Evolutionary conservation across 2,113 vertebrate species (phyloP), one percentile per base, ranked within the genome.

Genomic region (Hucho hucho): DNA sequence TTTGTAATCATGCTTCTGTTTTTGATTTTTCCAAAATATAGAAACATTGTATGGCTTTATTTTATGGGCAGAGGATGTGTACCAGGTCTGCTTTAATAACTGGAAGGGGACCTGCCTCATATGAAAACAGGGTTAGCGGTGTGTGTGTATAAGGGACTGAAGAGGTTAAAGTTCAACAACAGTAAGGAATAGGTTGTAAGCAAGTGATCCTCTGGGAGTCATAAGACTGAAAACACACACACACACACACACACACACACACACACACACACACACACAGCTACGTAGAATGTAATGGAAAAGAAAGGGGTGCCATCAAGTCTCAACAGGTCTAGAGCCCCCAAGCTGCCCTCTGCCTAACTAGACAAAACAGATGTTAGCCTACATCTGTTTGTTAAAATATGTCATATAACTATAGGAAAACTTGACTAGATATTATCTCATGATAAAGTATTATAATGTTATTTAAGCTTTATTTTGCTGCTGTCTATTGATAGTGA

Each of bases 401-500:
- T 80, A 77, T 86, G 91, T 64, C 64, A 56, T 92, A 72, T 84
- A 20, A 84, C 92, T 92, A 92, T 72, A 92, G 93, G 87, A 86
- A 88, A 88, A 94, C 92, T 94, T 94, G 93, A 95, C 94, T 95
- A 93, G 94, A 95, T 94, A 94, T 93, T 64, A 72, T 75, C 61
- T 78, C 76, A 70, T 53, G 61, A 77, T 63, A 63, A 83, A 84
- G 69, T 75, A 47, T 68, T 53, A 43, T 75, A 37, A 64, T 53
- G 78, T 81, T 86, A 86, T 89, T 87, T 86, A 89, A 90, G 91
- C 91, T 88, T 91, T 92, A 86, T 90, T 80, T 79, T 72, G 46
- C 71, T 61, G 65, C 28, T 77, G 70, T 85, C 56, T 47, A 56
- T 73, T 81, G 64, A 58, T 77, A 29, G 46, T 91, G 90, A 77